Evolutionary conservation across 1,140 invertebrate genomes (phyloP).

Genomic region (Drusus annulatus): DNA sequence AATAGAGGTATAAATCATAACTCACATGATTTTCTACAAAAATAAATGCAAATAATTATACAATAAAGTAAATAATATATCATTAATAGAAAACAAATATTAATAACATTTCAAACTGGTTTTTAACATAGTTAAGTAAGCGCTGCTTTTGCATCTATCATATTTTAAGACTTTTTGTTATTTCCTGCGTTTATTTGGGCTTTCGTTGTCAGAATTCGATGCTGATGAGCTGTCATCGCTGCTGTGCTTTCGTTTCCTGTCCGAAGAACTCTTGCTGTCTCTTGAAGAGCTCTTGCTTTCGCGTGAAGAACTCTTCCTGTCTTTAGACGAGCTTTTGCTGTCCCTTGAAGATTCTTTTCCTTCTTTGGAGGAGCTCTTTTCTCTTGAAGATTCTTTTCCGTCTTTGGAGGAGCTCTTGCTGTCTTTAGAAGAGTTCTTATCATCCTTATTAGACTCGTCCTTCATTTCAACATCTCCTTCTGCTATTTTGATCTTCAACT

Average conservation of each 20-base stretch:
- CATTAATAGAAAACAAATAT: too few relatives aligned
- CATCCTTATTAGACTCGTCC: slow-evolving; percentile 38
- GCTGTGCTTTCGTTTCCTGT: slow-evolving; percentile 50
- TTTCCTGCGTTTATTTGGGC: slow-evolving; percentile 48
- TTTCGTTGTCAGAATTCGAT: slow-evolving; percentile 45
- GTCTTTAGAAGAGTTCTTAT: slow-evolving; percentile 1
- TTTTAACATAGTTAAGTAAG: too few relatives aligned
- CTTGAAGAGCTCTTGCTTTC: neutral
- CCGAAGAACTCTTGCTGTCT: slow-evolving; percentile 8
- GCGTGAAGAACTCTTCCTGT: slow-evolving; percentile 12
- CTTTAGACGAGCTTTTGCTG: neutral
- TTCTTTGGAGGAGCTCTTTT: slow-evolving; percentile 9
- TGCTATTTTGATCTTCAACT: slow-evolving; percentile 45
- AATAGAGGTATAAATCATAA: too few relatives aligned
- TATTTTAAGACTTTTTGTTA: neutral
- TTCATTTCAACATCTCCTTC: slow-evolving; percentile 40
- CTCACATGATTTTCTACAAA: too few relatives aligned
- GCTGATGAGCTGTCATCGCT: slow-evolving; percentile 30
- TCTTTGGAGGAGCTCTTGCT: neutral
- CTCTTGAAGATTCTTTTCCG: slow-evolving; percentile 34
- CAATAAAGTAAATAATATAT: too few relatives aligned
- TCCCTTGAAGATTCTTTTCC: slow-evolving; percentile 11
- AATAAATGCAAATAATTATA: too few relatives aligned
- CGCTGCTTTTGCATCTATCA: too few relatives aligned
- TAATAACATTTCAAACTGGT: too few relatives aligned